These are phyloP conservation scores for Anseranas semipalmata DNA, from an alignment of 2,113 vertebrate species.

Conservation along the genomic window DNA sequence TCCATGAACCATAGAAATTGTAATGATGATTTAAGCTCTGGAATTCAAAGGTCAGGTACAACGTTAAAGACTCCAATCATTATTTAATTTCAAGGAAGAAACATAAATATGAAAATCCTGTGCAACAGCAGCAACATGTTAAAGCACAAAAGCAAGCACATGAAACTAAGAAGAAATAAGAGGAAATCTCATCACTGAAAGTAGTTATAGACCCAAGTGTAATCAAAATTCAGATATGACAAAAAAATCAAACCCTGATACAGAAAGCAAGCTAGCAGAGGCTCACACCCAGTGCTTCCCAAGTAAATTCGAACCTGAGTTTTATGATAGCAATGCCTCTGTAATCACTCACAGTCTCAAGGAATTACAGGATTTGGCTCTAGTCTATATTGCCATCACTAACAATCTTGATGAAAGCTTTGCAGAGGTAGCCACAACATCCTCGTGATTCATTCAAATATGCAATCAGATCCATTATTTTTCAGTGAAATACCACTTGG, in stretches of 20 bases:
- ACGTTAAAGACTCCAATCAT: neutral
- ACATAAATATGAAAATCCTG: neutral
- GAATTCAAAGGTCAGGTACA: neutral
- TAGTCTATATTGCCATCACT: neutral
- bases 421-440: neutral
- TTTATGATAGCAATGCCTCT: neutral
- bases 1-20: neutral
- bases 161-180: neutral
- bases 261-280: neutral
- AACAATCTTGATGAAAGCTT: neutral
- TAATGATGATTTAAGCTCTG: neutral
- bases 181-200: neutral
- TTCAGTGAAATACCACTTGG: conserved; percentile 26
- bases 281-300: neutral
- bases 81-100: neutral
- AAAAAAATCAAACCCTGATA: neutral
- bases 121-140: neutral
- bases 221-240: neutral
- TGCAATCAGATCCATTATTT: conserved; percentile 19
- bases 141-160: neutral
- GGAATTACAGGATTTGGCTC: neutral
- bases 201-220: neutral
- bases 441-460: conserved; percentile 44
- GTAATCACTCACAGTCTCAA: neutral
- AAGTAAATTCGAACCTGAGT: neutral